A percentile compares a stretch with the other conserved stretches of the same genome.
phyloP scores from a whole-genome alignment of 1,140 invertebrate species.

The Oryctes rhinoceros region DNA sequence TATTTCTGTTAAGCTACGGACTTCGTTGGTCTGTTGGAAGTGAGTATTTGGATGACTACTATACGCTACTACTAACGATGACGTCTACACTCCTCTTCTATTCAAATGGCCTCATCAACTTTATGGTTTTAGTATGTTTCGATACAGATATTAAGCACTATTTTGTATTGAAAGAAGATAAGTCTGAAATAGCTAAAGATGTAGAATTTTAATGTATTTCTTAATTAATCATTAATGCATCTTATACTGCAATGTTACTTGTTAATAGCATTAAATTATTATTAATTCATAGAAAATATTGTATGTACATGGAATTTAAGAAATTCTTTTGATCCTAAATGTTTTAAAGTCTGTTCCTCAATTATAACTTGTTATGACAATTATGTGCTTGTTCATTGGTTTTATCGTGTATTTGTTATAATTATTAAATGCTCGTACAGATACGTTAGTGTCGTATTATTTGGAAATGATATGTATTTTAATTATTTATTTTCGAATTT shows the following conservation, averaged over 20 bases:
- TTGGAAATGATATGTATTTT: no score
- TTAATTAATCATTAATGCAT: neutral
- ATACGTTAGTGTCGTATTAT: no score
- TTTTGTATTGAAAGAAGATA: slow-evolving; percentile 9
- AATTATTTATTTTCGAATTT: no score
- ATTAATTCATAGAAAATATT: no score
- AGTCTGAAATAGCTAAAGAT: neutral
- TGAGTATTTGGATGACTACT: neutral
- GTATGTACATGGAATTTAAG: no score
- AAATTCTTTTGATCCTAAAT: no score
- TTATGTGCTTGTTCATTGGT: no score
- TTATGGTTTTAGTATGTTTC: neutral
- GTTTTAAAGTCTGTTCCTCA: no score
- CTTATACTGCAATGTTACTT: neutral
- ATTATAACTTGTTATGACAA: no score
- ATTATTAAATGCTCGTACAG: no score
- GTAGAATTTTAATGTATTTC: neutral
- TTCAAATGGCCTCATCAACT: neutral
- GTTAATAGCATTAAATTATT: neutral
- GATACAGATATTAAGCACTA: neutral
- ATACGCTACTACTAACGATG: neutral
- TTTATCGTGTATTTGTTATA: no score
- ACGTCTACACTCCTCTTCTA: slow-evolving; percentile 9
- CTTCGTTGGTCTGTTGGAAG: neutral
- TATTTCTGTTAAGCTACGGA: neutral